phyloP scores from a whole-genome alignment of 2,888 invertebrate genomes.

The Pollenia labialis region DNA sequence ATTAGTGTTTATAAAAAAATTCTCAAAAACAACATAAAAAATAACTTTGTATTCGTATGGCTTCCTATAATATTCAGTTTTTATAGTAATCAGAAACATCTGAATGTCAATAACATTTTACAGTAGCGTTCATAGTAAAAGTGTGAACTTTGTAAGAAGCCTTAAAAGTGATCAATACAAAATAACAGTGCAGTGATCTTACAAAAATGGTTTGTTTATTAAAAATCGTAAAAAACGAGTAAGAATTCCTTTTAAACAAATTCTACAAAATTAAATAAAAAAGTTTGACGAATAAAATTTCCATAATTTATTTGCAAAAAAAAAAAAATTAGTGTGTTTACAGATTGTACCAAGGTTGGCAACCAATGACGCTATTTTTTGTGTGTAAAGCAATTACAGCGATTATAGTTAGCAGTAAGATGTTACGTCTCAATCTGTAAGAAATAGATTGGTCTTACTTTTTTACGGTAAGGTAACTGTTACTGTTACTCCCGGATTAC shows the following conservation, averaged over 20 bases:
- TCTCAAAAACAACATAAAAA: slow-evolving; percentile 10
- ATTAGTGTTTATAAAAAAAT: slow-evolving; percentile 3
- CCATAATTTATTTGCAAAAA: no score
- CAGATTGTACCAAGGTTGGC: no score
- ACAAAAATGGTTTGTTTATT: neutral
- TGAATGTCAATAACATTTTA: slow-evolving; percentile 63
- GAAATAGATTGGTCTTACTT: no score
- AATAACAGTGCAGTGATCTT: slow-evolving; percentile 12
- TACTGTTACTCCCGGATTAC: no score
- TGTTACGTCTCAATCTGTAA: no score
- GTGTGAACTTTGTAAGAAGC: slow-evolving; percentile 64
- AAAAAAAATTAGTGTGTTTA: no score
- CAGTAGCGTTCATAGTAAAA: slow-evolving; percentile 3
- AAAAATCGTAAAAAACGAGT: neutral
- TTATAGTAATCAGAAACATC: slow-evolving; percentile 9
- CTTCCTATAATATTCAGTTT: slow-evolving; percentile 50
- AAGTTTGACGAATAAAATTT: no score
- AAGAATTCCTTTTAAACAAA: neutral
- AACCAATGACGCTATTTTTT: no score
- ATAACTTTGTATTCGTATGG: slow-evolving; percentile 48
- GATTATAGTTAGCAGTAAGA: no score
- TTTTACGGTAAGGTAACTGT: no score
- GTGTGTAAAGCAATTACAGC: no score
- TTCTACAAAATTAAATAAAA: neutral
- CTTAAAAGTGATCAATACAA: slow-evolving; percentile 68